Base-by-base conservation (phyloP, 2,888 invertebrate genomes). In the Mycalesis mineus region DNA sequence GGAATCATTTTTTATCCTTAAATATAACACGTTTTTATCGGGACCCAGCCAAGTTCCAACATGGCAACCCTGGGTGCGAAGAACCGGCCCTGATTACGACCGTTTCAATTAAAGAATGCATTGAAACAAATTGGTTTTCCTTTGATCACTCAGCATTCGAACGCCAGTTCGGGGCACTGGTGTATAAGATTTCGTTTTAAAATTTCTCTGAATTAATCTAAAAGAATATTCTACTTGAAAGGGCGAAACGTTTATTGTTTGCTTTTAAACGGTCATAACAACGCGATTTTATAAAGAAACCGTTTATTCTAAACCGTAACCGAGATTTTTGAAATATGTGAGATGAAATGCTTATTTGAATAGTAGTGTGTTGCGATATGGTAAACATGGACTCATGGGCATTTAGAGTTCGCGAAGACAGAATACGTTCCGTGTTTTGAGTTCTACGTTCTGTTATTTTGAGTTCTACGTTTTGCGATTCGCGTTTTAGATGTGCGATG, bases 31-130 rank as follows among this genome's bases (percentile, higher is more conserved):
- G n/a, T n/a, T n/a, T n/a, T n/a, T n/a, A n/a, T 33, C 11, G 33
- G 31, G 31, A 47, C 11, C 9, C 9, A 2, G 2, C 6, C 0
- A 15, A 33, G 1, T 5, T 15, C 7, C 3, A 8, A 29, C 7
- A n/a, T 11, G 28, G 28, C 45, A 45, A 14, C 53, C 53, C 53
- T 53, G 22, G 13, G 36, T 14, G 15, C 15, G 11, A 53, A 64
- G 63, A 60, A 65, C 62, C 56, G 60, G 58, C 63, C 65, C 62
- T 66, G 65, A 65, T 66, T 66, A 66, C 64, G 58, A 53, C 59
- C 63, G 65, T 66, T 67, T 67, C 65, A 68, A 72, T 70, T 69
- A 68, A 66, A 66, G 70, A 69, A 71, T 70, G 69, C 67, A 64
- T 67, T 67, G 64, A 61, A 65, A 68, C 65, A 66, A 68, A 66